These are phyloP conservation scores for Malurus splendens DNA, from an alignment of 2,797 vertebrate genomes.

Conservation along the genomic window DNA sequence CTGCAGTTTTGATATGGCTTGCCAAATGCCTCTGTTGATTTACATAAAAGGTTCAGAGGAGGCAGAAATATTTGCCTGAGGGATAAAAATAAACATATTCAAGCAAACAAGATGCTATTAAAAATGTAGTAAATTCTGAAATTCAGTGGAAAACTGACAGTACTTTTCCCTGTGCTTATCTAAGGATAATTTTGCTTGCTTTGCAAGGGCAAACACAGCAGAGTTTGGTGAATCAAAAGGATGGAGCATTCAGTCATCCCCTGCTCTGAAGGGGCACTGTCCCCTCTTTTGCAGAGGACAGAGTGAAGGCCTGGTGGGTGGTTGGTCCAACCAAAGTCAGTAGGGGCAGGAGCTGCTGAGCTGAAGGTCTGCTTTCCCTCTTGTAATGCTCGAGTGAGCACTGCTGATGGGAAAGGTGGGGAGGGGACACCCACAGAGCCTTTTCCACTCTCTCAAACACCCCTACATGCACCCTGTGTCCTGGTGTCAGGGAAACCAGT, in stretches of 20 bases:
- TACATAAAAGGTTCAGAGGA: slow-evolving; percentile 36
- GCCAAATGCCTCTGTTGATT: slow-evolving; percentile 43
- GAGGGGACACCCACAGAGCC: neutral
- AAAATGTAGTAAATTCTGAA: neutral
- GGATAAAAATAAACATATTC: slow-evolving; percentile 49
- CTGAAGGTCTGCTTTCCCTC: neutral
- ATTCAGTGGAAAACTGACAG: neutral
- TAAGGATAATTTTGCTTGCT: neutral
- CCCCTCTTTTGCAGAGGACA: neutral
- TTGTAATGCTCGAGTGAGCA: fast-evolving
- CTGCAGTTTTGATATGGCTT: slow-evolving; percentile 34
- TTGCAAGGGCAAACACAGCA: neutral
- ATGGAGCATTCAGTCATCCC: neutral
- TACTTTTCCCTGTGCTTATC: neutral
- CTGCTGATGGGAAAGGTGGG: neutral
- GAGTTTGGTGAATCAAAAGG: neutral
- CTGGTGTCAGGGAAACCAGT: neutral
- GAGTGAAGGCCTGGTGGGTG: neutral
- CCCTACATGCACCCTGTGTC: fast-evolving
- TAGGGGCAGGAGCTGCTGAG: neutral
- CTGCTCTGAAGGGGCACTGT: neutral
- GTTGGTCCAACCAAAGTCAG: fast-evolving
- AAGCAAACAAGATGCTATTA: slow-evolving; percentile 8
- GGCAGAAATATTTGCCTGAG: slow-evolving; percentile 48
- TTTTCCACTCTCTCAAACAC: neutral